Evolutionary conservation across 2,888 invertebrate genomes (phyloP), one percentile per base, ranked within the genome.

Genomic region (Linnaemya vulpina): DNA sequence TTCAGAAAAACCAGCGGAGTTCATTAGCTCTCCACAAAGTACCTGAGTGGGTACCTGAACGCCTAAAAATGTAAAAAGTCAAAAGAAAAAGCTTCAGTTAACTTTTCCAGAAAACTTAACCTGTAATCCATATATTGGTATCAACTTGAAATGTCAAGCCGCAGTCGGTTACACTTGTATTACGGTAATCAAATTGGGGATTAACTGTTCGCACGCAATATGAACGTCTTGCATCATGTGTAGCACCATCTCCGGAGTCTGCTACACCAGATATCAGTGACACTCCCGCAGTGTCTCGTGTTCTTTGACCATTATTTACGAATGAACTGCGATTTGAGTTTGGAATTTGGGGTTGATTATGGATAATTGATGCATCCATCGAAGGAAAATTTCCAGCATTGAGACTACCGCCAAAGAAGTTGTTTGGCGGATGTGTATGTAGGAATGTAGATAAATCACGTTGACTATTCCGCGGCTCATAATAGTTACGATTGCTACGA

Each of bases 81-180:
- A 65, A 55, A n/a, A 73, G 25, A 10, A 9, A 17, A 17, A 11
- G 17, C 22, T 15, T 43, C 2, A 67, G 1, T 25, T 43, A 0
- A 25, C 8, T 51, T 30, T 35, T 8, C 30, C 46, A 25, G 0
- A 30, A 43, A 55, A 40, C n/a, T 75, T 67, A 86, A 90, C 90
- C 97, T 84, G 95, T 94, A 63, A 96, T 94, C 90, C 96, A 96
- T 88, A 97, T 95, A 90, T 96, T 96, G 90, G 95, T 95, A 90
- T 96, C 96, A 65, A 96, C 96, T 89, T 95, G 95, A 91, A 97
- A 96, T 3, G 96, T 96, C 38, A 96, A 94, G 15, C 95, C 95
- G 90, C 96, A 96, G 91, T 97, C 96, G 65, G 96, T 93, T 35
- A 95, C 95, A 88, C 95, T 95, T 17, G 95, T 95, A 91, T 96